phyloP scores from a whole-genome alignment of 1,140 invertebrate genomes.

The Drosophila nigromelanica region DNA sequence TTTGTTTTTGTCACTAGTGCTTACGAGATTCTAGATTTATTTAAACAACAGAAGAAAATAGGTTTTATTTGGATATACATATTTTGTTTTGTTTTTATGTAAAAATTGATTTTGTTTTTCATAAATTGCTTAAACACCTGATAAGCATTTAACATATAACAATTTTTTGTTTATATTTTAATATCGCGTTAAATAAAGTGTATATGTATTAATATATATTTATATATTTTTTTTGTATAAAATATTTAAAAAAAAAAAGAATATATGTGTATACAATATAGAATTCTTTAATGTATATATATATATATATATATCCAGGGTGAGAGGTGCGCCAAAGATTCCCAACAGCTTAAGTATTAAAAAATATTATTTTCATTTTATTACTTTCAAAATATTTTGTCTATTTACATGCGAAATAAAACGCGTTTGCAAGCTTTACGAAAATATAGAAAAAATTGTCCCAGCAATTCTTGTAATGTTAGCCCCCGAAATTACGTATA shows the following conservation, averaged over 20 bases:
- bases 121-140: constrained; percentile 44
- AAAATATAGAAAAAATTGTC: constrained; percentile 28
- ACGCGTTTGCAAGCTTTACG: constrained; percentile 18
- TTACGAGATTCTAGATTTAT: constrained; percentile 74
- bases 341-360: not conserved
- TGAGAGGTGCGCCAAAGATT: not conserved
- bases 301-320: not conserved
- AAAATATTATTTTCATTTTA: not conserved
- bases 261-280: constrained; percentile 25
- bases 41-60: constrained; percentile 38
- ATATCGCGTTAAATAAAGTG: constrained; percentile 44
- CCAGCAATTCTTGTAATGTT: constrained; percentile 23
- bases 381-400: not conserved
- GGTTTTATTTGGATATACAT: constrained; percentile 30
- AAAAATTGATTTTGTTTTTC: constrained; percentile 18
- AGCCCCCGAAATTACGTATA: constrained; percentile 2
- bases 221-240: constrained; percentile 26
- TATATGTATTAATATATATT: constrained; percentile 49
- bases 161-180: constrained; percentile 37
- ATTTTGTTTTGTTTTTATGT: constrained; percentile 18
- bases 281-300: constrained; percentile 7
- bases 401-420: constrained; percentile 21
- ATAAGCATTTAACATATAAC: constrained; percentile 42
- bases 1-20: constrained; percentile 61
- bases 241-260: constrained; percentile 23